A percentile compares a stretch with the other conserved stretches of the same genome.
Conservation (phyloP, 2,888 invertebrate genomes). For the Rhaphigaster nebulosa region DNA sequence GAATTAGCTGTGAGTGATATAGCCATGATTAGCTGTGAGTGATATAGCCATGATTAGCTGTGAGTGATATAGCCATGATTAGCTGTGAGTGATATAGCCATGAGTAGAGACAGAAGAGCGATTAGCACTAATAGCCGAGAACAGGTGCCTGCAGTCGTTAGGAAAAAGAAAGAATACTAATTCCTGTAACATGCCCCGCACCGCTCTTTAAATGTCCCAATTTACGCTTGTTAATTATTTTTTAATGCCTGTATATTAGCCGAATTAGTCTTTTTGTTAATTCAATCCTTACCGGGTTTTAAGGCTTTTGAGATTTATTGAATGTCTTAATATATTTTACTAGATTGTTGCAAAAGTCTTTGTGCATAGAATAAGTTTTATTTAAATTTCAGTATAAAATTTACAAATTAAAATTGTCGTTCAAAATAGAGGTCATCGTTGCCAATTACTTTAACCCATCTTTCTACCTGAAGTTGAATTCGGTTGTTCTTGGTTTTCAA, state of each 20-base stretch:
- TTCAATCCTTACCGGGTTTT: background rate
- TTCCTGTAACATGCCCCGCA: background rate
- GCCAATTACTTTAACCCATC: too few relatives aligned
- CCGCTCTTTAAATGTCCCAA: slow-evolving; percentile 4
- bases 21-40: too few relatives aligned
- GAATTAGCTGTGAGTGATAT: background rate
- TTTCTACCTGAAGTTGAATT: too few relatives aligned
- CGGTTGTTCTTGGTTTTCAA: too few relatives aligned
- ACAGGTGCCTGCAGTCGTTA: background rate
- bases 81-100: background rate
- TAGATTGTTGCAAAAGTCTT: too few relatives aligned
- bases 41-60: too few relatives aligned
- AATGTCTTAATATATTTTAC: background rate
- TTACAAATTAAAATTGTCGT: too few relatives aligned
- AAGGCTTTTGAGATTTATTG: background rate
- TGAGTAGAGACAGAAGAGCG: background rate
- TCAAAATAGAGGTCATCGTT: too few relatives aligned
- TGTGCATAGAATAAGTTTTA: too few relatives aligned
- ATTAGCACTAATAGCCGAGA: background rate
- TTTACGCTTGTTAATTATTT: slow-evolving; percentile 16
- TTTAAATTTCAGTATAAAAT: too few relatives aligned
- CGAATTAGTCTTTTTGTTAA: background rate
- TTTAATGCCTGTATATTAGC: background rate
- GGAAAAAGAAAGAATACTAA: slow-evolving; percentile 2
- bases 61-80: background rate